Base-by-base conservation (phyloP, 2,113 vertebrate genomes). In the Psophia crepitans region DNA sequence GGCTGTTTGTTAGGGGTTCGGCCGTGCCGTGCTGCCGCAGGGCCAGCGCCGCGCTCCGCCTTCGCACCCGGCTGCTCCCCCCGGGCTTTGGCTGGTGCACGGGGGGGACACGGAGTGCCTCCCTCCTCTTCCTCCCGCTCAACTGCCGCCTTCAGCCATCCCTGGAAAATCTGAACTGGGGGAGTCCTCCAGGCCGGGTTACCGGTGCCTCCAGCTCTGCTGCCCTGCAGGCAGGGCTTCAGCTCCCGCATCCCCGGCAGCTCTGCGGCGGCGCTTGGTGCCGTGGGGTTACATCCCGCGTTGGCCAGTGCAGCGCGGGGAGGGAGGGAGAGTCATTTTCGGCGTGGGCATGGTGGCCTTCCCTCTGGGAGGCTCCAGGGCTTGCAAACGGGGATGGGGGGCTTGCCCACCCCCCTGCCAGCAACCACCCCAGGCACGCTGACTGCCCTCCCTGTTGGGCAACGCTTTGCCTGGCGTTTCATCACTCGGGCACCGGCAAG, bases 371-470 rank as follows among this genome's bases (percentile, higher is more conserved):
- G 18, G 35, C 35, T 69, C 24, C 14, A 3, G 69, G 22, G 8
- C 35, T 41, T 49, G 8, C 16, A 58, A 22, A 54, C n/a, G n/a
- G n/a, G n/a, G n/a, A n/a, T n/a, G n/a, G n/a, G n/a, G n/a, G n/a
- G n/a, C n/a, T n/a, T n/a, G n/a, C n/a, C n/a, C n/a, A n/a, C n/a
- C 10, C 53, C 30, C 1, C 8, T 5, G 24, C 58, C 84, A n/a
- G 1, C 65, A 33, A 0, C 11, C 30, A 1, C 3, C 27, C 44
- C 1, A 1, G 24, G 17, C n/a, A 0, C 0, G 1, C 63, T 23
- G 26, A 54, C 21, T 23, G 46, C 46, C 54, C 69, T 35, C 32
- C 54, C 0, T 0, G 0, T 12, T 23, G 89, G 83, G 70, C 33
- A 43, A 1, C 0, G 6, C 65, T 63, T 44, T 0, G 4, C 69